Percentiles rank a stretch among this genome's conserved stretches.
Evolutionary conservation across 2,888 invertebrate genomes (phyloP).

Genomic region (Chaetogeoica ovagalla): DNA sequence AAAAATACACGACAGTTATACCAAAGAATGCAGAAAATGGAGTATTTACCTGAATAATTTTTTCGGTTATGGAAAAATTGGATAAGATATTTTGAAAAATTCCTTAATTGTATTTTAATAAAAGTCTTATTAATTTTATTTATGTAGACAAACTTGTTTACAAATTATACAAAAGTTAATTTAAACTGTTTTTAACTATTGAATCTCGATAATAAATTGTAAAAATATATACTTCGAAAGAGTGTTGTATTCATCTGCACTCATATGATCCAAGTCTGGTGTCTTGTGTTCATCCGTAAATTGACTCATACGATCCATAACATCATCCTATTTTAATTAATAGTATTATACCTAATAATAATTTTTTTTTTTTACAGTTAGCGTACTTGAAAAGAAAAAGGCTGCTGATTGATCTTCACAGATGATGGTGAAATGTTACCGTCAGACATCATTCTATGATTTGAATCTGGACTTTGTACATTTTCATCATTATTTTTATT

Average conservation of each 20-base stretch:
- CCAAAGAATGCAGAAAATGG: too few relatives aligned
- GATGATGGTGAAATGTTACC: conserved; percentile 59
- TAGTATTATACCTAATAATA: not conserved
- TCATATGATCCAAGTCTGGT: conserved; percentile 78
- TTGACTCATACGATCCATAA: conserved; percentile 59
- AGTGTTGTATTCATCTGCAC: conserved; percentile 79
- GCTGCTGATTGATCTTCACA: conserved; percentile 53
- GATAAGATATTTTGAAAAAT: too few relatives aligned
- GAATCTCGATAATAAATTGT: not conserved
- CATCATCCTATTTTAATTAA: conserved; percentile 59
- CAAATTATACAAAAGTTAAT: too few relatives aligned
- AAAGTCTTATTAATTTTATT: too few relatives aligned
- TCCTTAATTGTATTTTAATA: too few relatives aligned
- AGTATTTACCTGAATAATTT: too few relatives aligned
- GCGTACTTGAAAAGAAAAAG: conserved; percentile 49
- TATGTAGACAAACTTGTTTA: too few relatives aligned
- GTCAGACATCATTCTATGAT: conserved; percentile 43
- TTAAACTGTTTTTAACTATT: too few relatives aligned
- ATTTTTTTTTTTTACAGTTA: not conserved
- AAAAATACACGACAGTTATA: too few relatives aligned
- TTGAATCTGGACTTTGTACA: conserved; percentile 57
- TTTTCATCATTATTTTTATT: conserved; percentile 34
- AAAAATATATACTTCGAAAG: conserved; percentile 69
- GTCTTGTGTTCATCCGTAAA: conserved; percentile 70
- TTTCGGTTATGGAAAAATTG: too few relatives aligned